phyloP scores from a whole-genome alignment of 2,113 vertebrate species.

The Cercopithecus mona region DNA sequence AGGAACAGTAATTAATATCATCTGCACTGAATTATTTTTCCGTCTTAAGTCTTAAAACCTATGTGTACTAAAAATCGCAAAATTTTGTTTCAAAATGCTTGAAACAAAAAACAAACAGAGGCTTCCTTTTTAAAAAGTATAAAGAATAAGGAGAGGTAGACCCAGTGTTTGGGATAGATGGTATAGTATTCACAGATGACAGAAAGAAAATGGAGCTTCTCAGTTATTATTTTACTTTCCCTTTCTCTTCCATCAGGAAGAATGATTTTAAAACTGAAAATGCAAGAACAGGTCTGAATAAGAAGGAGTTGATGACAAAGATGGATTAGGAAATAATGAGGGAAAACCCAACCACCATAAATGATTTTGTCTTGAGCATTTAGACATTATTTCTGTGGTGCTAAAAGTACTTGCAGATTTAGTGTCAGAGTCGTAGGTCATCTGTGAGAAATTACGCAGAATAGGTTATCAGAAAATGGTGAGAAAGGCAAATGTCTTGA shows the following conservation, averaged over 20 bases:
- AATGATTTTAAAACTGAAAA: background rate
- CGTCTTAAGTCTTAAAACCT: constrained; percentile 7
- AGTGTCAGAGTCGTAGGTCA: background rate
- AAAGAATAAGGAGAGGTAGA: background rate
- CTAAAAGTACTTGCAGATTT: background rate
- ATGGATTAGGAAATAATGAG: background rate
- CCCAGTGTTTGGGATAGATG: background rate
- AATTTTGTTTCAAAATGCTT: background rate
- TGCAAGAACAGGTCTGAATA: background rate
- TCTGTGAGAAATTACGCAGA: constrained; percentile 5
- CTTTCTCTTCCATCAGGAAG: background rate
- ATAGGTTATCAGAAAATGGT: background rate
- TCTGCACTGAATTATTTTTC: constrained; percentile 39
- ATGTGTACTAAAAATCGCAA: background rate
- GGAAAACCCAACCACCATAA: background rate
- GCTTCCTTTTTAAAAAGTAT: background rate
- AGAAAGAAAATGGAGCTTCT: background rate
- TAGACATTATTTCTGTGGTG: background rate
- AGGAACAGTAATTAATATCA: background rate
- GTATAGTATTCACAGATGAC: background rate
- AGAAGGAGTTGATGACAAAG: background rate
- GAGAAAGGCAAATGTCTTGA: background rate
- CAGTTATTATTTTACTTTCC: background rate
- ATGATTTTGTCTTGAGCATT: background rate
- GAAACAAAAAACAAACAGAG: background rate